Conservation (phyloP, 2,113 vertebrate genomes). For the Eublepharis macularius region DNA sequence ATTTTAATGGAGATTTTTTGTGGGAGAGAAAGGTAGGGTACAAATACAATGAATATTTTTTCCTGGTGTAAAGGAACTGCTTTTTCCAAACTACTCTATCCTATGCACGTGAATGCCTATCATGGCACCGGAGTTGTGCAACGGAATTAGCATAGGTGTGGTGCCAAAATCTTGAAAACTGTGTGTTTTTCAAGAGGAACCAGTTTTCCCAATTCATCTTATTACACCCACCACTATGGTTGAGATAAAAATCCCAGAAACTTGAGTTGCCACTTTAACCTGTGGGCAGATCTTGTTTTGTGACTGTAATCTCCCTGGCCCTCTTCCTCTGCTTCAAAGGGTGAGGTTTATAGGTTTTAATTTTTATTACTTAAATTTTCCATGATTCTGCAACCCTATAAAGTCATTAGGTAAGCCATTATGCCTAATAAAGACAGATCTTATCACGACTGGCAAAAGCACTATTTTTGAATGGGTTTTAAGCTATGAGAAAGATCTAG, state of each 20-base stretch:
- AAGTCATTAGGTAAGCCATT: neutral
- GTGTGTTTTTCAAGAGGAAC: neutral
- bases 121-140: neutral
- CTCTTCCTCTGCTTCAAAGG: neutral
- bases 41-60: neutral
- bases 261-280: neutral
- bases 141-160: neutral
- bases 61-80: neutral
- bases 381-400: neutral
- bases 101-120: neutral
- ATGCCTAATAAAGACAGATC: neutral
- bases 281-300: neutral
- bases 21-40: neutral
- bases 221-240: neutral
- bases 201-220: neutral
- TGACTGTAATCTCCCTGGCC: neutral
- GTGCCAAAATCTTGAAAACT: neutral
- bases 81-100: neutral
- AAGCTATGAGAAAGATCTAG: neutral
- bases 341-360: neutral
- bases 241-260: neutral
- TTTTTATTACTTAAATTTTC: neutral
- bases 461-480: neutral
- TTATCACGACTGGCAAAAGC: neutral
- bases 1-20: neutral